Percentiles rank a stretch among this genome's conserved stretches.
phyloP scores from a whole-genome alignment of 2,888 invertebrate species.

The Scaptodrosophila latifasciaeformis region DNA sequence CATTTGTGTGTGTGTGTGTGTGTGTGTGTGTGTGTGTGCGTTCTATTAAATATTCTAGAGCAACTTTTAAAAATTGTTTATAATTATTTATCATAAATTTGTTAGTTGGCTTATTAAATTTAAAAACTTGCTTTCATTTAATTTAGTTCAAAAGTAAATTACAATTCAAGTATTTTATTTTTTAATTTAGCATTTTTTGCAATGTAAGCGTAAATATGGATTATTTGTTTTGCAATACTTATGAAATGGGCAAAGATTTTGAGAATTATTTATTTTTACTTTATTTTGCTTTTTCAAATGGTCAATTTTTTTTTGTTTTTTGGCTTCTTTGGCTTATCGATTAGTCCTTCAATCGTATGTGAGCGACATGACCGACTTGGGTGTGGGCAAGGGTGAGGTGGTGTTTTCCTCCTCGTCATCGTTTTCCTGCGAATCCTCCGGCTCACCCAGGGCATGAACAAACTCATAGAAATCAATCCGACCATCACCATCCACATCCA shows the following conservation, averaged over 20 bases:
- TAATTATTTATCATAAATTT: slow-evolving; percentile 12
- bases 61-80: slow-evolving; percentile 9
- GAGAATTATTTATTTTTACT: slow-evolving; percentile 3
- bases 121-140: too few species aligned
- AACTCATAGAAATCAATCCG: slow-evolving; percentile 94
- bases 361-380: slow-evolving; percentile 68
- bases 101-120: slow-evolving; percentile 23
- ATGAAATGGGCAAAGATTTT: not conserved
- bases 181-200: too few species aligned
- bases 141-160: too few species aligned
- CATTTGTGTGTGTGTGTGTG: slow-evolving; percentile 1
- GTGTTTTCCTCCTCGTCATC: slow-evolving; percentile 80
- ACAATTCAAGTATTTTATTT: too few species aligned
- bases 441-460: slow-evolving; percentile 89
- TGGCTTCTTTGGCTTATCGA: too few species aligned
- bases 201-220: too few species aligned
- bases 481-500: slow-evolving; percentile 95
- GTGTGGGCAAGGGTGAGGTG: slow-evolving; percentile 74
- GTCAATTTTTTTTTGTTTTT: not conserved
- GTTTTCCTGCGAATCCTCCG: slow-evolving; percentile 85
- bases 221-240: too few species aligned
- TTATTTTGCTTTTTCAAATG: not conserved
- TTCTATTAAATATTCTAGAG: too few species aligned
- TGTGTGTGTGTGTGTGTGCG: slow-evolving; percentile 7
- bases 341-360: slow-evolving; percentile 55